Base-by-base conservation (phyloP, 2,113 vertebrate genomes). In the Lampris megalopsis region DNA sequence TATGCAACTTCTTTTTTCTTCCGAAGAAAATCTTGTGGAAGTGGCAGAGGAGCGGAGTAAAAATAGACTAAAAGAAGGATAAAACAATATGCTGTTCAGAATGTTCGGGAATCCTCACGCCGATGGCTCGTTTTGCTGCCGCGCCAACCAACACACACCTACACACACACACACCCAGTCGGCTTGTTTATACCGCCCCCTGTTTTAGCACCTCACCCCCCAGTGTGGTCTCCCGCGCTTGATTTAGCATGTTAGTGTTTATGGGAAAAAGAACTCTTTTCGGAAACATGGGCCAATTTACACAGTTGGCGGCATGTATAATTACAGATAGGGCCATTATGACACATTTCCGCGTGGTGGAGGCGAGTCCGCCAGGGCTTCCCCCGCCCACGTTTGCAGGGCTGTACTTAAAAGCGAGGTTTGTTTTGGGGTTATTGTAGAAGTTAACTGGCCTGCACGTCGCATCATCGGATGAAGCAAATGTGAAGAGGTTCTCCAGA, bases 321-420 rank as follows among this genome's bases (percentile, higher is more conserved):
- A 88, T 90, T 89, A 89, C 82, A 78, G 77, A 85, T 64, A 75
- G 60, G 63, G 73, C 35, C 58, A 1, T 77, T 86, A 73, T 89
- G 87, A 83, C 84, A 91, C 85, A 81, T 83, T 75, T 84, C 77
- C 78, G 59, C 59, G 13, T 67, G 80, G 77, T 68, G 75, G 69
- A 71, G 72, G 83, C 63, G 9, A 75, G 4, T 38, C 53, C 49
- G 66, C 48, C 68, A 73, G 75, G 62, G 86, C 56, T 64, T 87
- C 41, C 63, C 68, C 71, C 75, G 65, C 52, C 68, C 80, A 88
- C 71, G 52, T 85, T 86, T 84, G 81, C 66, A 63, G 76, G 64
- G 66, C 66, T 75, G 86, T 85, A 85, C 88, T 86, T 86, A 83
- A 24, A 41, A 61, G 56, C 62, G 1, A 62, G 76, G 77, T 80